phyloP scores from a whole-genome alignment of 2,113 vertebrate species.

The Corythaixoides concolor region DNA sequence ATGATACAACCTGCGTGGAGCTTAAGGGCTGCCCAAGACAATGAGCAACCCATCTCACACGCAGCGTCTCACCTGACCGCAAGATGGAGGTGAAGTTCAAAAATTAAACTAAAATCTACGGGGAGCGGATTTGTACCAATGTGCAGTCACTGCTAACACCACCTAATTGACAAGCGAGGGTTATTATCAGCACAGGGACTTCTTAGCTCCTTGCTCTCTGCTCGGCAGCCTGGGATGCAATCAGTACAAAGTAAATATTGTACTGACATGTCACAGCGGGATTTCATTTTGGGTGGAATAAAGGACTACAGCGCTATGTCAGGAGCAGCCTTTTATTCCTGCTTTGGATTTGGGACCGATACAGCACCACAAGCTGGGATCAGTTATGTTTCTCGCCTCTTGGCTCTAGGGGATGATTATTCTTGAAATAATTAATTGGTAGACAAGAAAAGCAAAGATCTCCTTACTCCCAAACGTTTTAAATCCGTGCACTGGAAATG shows the following conservation, averaged over 20 bases:
- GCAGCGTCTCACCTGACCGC: not conserved
- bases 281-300: not conserved
- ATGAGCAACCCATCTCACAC: accelerated
- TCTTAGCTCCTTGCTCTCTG: not conserved
- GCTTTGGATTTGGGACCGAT: not conserved
- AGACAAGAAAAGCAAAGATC: not conserved
- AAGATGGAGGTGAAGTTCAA: conserved; percentile 60
- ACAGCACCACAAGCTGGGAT: not conserved
- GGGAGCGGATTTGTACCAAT: accelerated
- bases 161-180: not conserved
- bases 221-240: not conserved
- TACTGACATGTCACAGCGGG: not conserved
- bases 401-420: not conserved
- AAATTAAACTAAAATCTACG: not conserved
- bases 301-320: not conserved
- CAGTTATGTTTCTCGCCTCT: not conserved
- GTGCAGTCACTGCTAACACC: not conserved
- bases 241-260: conserved; percentile 23
- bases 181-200: not conserved
- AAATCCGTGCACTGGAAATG: not conserved
- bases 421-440: conserved; percentile 4
- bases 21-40: not conserved
- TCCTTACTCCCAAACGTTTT: not conserved
- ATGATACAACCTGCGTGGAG: accelerated
- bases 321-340: not conserved